Percentiles rank a stretch among this genome's conserved stretches.
Conservation (phyloP, 2,797 vertebrate species). For the Tenualosa ilisha region DNA sequence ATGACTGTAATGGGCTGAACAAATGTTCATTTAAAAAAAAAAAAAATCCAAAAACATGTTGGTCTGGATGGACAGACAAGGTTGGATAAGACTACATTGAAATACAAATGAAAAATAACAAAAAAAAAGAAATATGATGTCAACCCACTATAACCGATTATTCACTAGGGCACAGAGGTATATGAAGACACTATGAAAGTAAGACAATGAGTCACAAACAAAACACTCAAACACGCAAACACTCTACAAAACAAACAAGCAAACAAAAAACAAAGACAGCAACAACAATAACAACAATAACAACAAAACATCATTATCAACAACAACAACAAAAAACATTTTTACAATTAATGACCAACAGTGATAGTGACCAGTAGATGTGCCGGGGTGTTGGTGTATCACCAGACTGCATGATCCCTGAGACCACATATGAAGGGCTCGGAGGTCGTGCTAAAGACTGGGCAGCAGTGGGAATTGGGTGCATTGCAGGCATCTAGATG, state of each 20-base stretch:
- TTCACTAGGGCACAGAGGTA: too few relatives aligned
- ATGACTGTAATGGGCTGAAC: background rate
- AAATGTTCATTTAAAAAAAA: background rate
- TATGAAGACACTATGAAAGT: too few relatives aligned
- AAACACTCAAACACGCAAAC: too few relatives aligned
- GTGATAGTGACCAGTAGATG: background rate
- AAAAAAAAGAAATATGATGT: too few relatives aligned
- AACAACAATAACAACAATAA: too few relatives aligned
- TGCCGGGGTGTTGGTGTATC: background rate
- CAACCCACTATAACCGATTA: too few relatives aligned
- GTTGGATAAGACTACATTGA: background rate
- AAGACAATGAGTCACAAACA: too few relatives aligned
- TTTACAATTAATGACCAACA: too few relatives aligned
- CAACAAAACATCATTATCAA: too few relatives aligned
- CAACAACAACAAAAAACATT: too few relatives aligned
- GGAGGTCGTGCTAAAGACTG: background rate
- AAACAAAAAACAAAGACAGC: too few relatives aligned
- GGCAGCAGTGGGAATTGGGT: background rate
- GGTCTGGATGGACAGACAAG: background rate
- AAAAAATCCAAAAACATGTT: background rate
- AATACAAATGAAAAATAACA: background rate
- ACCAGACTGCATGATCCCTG: background rate
- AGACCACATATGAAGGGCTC: background rate
- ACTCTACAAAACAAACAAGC: too few relatives aligned
- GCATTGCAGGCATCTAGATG: background rate